phyloP scores from a whole-genome alignment of 2,113 vertebrate genomes.

The Cynoglossus semilaevis region DNA sequence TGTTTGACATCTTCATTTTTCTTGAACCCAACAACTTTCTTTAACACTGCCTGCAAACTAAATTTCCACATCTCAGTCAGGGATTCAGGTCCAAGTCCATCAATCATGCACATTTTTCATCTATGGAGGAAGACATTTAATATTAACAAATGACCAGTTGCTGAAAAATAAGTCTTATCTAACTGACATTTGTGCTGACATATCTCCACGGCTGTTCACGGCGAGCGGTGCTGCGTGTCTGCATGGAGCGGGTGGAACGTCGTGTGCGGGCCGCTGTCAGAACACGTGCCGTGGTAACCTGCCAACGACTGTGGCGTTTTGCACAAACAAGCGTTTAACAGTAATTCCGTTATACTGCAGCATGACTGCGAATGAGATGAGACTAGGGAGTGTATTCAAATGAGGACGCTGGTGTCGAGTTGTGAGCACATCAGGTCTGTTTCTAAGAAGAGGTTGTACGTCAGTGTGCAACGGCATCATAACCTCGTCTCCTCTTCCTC shows the following conservation, averaged over 20 bases:
- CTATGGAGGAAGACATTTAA: background rate
- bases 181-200: conserved; percentile 10
- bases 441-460: conserved; percentile 6
- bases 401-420: conserved; percentile 15
- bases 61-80: conserved; percentile 21
- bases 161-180: conserved; percentile 6
- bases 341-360: conserved; percentile 9
- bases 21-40: background rate
- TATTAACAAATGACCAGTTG: conserved; percentile 12
- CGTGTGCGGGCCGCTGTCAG: conserved; percentile 29
- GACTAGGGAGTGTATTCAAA: conserved; percentile 40
- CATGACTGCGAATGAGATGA: conserved; percentile 20
- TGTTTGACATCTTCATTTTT: conserved; percentile 18
- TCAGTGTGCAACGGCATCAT: no score
- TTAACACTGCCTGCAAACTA: conserved; percentile 9
- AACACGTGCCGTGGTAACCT: conserved; percentile 14
- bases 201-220: conserved; percentile 12
- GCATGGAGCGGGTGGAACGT: background rate
- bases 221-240: conserved; percentile 20
- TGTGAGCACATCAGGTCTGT: conserved; percentile 14
- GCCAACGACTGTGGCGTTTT: conserved; percentile 26
- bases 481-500: no score
- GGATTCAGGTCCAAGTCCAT: conserved; percentile 10
- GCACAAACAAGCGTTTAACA: conserved; percentile 8
- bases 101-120: background rate